Percentiles rank a stretch among this genome's conserved stretches.
These are phyloP conservation scores for Tortricodes alternella DNA, from an alignment of 2,888 invertebrate species.

Conservation along the genomic window DNA sequence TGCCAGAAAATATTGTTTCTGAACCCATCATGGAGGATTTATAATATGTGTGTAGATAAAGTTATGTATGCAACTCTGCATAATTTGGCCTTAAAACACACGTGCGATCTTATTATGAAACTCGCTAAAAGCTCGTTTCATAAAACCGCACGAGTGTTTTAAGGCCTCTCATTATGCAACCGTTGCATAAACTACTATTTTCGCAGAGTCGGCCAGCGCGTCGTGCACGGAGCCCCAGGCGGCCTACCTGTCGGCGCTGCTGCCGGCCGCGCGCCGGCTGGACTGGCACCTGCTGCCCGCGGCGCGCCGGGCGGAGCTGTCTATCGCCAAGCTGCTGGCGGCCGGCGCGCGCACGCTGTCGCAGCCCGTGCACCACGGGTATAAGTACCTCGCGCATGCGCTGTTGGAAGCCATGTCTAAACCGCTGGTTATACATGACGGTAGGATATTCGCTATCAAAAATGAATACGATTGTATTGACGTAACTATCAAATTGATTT, in stretches of 20 bases:
- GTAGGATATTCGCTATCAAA: too few relatives aligned
- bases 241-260: background rate
- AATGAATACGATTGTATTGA: too few relatives aligned
- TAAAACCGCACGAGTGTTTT: too few relatives aligned
- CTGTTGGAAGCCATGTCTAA: constrained; percentile 42
- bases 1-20: too few relatives aligned
- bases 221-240: background rate
- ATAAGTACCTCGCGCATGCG: constrained; percentile 47
- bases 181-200: background rate
- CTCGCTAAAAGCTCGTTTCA: too few relatives aligned
- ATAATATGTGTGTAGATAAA: too few relatives aligned
- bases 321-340: background rate
- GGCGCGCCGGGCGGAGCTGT: background rate
- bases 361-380: constrained; percentile 38
- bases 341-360: constrained; percentile 30
- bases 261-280: constrained; percentile 26
- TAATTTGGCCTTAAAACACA: too few relatives aligned
- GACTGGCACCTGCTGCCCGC: constrained; percentile 16
- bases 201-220: background rate
- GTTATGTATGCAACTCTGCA: too few relatives aligned
- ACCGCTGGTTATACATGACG: constrained; percentile 52
- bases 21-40: too few relatives aligned
- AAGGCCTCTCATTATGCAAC: too few relatives aligned
- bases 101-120: too few relatives aligned
- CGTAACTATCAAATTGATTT: too few relatives aligned